Percentiles rank a stretch among this genome's conserved stretches.
phyloP scores from a whole-genome alignment of 2,113 vertebrate genomes.

The Rynchops niger region DNA sequence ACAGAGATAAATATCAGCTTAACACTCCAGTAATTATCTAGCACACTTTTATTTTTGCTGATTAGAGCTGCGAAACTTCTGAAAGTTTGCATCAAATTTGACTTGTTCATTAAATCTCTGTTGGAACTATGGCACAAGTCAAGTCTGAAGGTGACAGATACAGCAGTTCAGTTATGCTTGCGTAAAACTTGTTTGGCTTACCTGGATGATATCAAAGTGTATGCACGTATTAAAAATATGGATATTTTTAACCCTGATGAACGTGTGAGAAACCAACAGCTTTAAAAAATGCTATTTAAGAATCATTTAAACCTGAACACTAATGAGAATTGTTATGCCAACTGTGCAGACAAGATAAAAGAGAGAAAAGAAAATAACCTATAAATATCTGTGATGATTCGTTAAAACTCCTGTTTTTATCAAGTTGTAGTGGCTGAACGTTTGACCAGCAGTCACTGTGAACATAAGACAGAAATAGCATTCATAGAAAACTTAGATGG shows the following conservation, averaged over 20 bases:
- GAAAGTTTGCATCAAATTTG: slow-evolving; percentile 30
- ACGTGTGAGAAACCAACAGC: neutral
- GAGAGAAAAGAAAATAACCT: slow-evolving; percentile 40
- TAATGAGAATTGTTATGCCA: slow-evolving; percentile 14
- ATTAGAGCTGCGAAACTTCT: slow-evolving; percentile 31
- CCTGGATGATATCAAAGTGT: neutral
- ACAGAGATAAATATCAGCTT: slow-evolving; percentile 14
- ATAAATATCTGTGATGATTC: slow-evolving; percentile 54
- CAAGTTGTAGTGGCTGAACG: slow-evolving; percentile 44
- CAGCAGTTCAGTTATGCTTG: neutral
- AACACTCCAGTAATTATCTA: slow-evolving; percentile 46
- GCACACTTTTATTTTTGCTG: slow-evolving; percentile 37
- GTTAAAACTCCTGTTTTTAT: slow-evolving; percentile 39
- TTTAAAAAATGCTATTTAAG: neutral
- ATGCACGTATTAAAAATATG: neutral
- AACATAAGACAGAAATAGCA: slow-evolving; percentile 76
- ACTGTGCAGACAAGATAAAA: slow-evolving; percentile 2
- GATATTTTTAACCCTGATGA: slow-evolving; percentile 38
- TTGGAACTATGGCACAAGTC: neutral
- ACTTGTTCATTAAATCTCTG: slow-evolving; percentile 46
- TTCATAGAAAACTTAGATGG: slow-evolving; percentile 77
- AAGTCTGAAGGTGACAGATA: slow-evolving; percentile 1
- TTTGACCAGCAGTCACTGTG: slow-evolving; percentile 59
- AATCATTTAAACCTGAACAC: slow-evolving; percentile 11
- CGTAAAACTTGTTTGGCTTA: neutral